These are phyloP conservation scores for Leptatherina wallacei DNA, from an alignment of 2,797 vertebrate species.

Conservation along the genomic window DNA sequence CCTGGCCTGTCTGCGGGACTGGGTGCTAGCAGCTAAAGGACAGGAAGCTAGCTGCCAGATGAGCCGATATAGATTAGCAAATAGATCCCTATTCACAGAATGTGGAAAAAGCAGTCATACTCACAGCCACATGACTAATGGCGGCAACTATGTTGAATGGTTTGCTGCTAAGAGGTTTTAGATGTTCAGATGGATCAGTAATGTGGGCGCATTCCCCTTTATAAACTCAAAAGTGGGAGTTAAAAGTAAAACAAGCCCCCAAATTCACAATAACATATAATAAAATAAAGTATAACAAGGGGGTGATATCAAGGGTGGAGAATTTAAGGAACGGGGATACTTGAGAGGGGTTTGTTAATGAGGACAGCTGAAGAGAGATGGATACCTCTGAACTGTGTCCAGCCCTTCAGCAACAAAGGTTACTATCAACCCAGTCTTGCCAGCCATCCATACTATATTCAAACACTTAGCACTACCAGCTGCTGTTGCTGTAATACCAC, in stretches of 20 bases:
- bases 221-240: not conserved
- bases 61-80: not conserved
- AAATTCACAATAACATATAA: constrained; percentile 8
- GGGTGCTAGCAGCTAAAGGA: not conserved
- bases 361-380: constrained; percentile 58
- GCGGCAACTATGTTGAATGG: not conserved
- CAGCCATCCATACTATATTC: constrained; percentile 38
- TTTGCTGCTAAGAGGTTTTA: not conserved
- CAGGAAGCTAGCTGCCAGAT: not conserved
- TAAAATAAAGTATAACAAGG: not conserved
- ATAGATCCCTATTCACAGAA: not conserved
- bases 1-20: not conserved
- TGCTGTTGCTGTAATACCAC: constrained; percentile 15
- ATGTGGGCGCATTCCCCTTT: not conserved
- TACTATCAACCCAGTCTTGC: constrained; percentile 41
- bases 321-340: constrained; percentile 50
- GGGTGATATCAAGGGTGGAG: constrained; percentile 24
- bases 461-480: constrained; percentile 27
- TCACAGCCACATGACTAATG: not conserved
- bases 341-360: constrained; percentile 54
- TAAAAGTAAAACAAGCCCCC: not conserved
- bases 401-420: constrained; percentile 66
- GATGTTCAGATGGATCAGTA: not conserved
- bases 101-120: not conserved
- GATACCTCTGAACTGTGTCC: constrained; percentile 61